Conservation (phyloP, 37 sponge, comb jelly and placozoan genomes). For the Eunapius fragilis region DNA sequence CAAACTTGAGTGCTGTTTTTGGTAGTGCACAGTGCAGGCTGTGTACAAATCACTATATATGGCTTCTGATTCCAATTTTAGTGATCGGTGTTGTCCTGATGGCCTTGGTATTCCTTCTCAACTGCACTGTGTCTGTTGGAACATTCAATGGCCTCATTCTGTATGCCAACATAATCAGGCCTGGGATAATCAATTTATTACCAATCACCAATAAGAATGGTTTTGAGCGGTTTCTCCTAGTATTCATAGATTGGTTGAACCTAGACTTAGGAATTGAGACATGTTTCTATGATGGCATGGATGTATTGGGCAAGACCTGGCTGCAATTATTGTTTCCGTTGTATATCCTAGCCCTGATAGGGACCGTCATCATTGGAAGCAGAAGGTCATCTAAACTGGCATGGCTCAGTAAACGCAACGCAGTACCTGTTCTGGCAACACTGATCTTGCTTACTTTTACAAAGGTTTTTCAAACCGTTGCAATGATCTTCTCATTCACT, state of each 20-base stretch:
- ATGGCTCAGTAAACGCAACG: conserved; percentile 5
- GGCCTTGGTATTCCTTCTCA: not conserved
- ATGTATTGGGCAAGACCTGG: conserved; percentile 21
- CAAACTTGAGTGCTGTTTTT: not conserved
- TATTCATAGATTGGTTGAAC: conserved; percentile 26
- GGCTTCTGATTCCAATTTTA: not conserved
- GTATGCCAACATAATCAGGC: conserved; percentile 13
- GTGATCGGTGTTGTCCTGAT: not conserved
- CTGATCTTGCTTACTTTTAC: conserved; percentile 20
- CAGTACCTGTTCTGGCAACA: conserved; percentile 24
- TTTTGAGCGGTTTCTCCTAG: not conserved
- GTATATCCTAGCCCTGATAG: conserved; percentile 2
- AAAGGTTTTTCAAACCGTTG: not conserved
- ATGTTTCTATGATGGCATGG: conserved; percentile 26
- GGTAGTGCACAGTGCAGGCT: not conserved
- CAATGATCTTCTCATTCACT: not conserved
- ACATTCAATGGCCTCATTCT: conserved; percentile 12
- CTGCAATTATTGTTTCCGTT: conserved; percentile 22
- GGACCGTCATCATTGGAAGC: conserved; percentile 1
- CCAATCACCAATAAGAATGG: not conserved
- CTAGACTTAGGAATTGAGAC: conserved; percentile 15
- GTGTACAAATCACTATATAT: not conserved
- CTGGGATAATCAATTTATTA: not conserved
- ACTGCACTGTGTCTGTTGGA: conserved; percentile 23
- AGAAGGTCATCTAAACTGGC: not conserved